These are phyloP conservation scores for Stegophylla sp. DNA, from an alignment of 2,888 invertebrate species.

Conservation along the genomic window DNA sequence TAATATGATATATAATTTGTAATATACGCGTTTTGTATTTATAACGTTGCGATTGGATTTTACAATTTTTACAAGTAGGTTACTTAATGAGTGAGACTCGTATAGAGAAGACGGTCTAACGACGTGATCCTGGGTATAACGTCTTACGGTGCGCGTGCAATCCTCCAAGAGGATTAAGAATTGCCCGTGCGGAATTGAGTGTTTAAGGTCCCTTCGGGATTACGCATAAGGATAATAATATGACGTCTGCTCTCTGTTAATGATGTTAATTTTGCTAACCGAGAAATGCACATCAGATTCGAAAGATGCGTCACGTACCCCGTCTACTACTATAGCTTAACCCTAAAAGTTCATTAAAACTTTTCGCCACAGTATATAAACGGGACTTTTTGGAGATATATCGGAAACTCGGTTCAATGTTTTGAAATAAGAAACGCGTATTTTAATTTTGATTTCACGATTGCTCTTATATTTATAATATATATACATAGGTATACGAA, in stretches of 20 bases:
- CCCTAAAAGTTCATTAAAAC: neutral
- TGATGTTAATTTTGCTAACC: constrained; percentile 16
- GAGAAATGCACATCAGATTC: neutral
- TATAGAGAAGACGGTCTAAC: neutral
- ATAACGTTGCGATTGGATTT: too few relatives aligned
- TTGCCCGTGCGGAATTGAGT: neutral
- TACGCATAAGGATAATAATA: neutral
- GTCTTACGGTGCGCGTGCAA: neutral
- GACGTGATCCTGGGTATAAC: neutral
- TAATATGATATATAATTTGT: too few relatives aligned
- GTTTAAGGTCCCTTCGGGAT: constrained; percentile 15
- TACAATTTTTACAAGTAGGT: too few relatives aligned
- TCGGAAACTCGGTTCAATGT: neutral
- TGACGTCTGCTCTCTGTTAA: constrained; percentile 20
- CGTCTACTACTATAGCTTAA: too few relatives aligned
- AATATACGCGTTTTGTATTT: too few relatives aligned
- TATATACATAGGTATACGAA: too few relatives aligned
- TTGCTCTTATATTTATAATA: too few relatives aligned
- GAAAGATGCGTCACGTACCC: neutral
- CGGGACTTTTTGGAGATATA: too few relatives aligned
- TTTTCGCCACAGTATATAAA: neutral
- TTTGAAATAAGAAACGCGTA: neutral
- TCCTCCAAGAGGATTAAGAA: constrained; percentile 23
- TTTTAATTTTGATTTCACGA: too few relatives aligned
- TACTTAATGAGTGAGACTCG: constrained; percentile 8